These are phyloP conservation scores for Mobula birostris DNA, from an alignment of 2,113 vertebrate genomes.

Conservation along the genomic window DNA sequence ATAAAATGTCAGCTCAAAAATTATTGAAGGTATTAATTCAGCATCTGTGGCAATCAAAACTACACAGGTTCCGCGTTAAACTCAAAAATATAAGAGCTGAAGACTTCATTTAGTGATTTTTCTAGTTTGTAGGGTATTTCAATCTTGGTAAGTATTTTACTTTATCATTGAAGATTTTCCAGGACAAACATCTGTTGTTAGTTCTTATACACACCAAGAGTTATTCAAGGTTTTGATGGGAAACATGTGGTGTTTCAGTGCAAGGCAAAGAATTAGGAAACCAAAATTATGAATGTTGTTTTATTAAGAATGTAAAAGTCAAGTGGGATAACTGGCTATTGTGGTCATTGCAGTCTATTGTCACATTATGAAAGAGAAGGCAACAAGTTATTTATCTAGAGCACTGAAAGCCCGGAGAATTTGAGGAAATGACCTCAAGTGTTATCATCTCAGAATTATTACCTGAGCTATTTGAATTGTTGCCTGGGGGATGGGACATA, in stretches of 20 bases:
- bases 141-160: not conserved
- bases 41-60: not conserved
- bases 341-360: too few relatives aligned
- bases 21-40: not conserved
- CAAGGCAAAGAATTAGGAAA: not conserved
- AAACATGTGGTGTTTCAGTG: not conserved
- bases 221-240: conserved; percentile 1
- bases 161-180: not conserved
- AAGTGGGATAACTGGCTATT: not conserved
- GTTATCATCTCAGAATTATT: too few relatives aligned
- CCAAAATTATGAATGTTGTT: not conserved
- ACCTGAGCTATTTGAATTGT: too few relatives aligned
- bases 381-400: too few relatives aligned
- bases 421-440: too few relatives aligned
- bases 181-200: not conserved
- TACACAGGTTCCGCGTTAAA: not conserved
- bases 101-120: not conserved
- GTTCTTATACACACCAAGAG: not conserved
- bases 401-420: too few relatives aligned
- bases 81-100: conserved; percentile 6
- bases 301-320: conserved; percentile 5
- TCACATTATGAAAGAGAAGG: too few relatives aligned
- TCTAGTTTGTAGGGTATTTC: not conserved
- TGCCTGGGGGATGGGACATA: too few relatives aligned
- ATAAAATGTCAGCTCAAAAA: not conserved